Percentiles rank a stretch among this genome's conserved stretches.
phyloP scores from a whole-genome alignment of 2,797 vertebrate species.

The Crenichthys baileyi region DNA sequence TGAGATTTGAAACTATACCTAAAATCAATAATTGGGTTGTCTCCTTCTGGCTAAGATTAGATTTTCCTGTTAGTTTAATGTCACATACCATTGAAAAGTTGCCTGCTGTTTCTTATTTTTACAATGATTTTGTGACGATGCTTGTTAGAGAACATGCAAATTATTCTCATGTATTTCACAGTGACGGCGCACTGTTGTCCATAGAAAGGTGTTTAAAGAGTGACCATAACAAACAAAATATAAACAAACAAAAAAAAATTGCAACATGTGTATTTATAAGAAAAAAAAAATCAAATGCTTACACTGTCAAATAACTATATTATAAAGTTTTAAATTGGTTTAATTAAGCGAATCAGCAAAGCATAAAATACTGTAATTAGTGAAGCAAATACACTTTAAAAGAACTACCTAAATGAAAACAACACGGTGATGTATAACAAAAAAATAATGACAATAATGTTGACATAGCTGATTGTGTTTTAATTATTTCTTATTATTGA shows the following conservation, averaged over 20 bases:
- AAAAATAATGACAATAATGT: too few relatives aligned
- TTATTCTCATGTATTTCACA: neutral
- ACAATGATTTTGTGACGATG: neutral
- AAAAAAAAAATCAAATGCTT: neutral
- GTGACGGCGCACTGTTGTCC: neutral
- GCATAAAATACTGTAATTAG: too few relatives aligned
- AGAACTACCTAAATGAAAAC: neutral
- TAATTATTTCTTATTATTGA: too few relatives aligned
- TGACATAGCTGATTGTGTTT: neutral
- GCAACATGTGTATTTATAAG: too few relatives aligned
- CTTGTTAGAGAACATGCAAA: neutral
- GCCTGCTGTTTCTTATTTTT: neutral
- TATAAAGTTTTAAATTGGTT: too few relatives aligned
- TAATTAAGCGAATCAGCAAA: too few relatives aligned
- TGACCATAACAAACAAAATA: neutral
- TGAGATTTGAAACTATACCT: constrained; percentile 18
- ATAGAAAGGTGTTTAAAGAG: neutral
- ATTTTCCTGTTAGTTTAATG: constrained; percentile 6
- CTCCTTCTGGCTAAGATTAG: neutral
- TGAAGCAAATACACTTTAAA: neutral
- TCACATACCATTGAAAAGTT: neutral
- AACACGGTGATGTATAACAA: too few relatives aligned
- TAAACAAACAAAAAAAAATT: neutral
- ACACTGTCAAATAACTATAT: too few relatives aligned
- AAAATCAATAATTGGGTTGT: constrained; percentile 22